phyloP scores from a whole-genome alignment of 1,140 invertebrate species.

The Bathynomus jamesi region DNA sequence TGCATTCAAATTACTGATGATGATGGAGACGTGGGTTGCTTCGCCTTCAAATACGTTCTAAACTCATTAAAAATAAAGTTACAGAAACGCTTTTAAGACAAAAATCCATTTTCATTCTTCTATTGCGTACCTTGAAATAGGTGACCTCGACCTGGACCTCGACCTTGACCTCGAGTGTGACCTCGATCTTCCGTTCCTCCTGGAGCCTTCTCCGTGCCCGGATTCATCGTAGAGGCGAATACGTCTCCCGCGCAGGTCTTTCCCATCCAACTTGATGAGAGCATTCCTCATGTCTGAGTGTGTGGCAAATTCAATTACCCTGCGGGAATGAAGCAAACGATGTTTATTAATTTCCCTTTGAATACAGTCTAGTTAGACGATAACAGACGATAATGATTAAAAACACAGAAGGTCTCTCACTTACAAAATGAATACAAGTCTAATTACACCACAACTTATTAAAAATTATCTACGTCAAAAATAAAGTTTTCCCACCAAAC shows the following conservation, averaged over 20 bases:
- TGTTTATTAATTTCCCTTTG: too few species aligned
- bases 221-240: slow-evolving; percentile 48
- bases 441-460: too few species aligned
- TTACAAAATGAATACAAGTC: too few species aligned
- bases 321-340: too few species aligned
- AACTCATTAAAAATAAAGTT: neutral
- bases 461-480: too few species aligned
- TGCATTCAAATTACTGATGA: neutral
- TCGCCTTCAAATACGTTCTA: neutral
- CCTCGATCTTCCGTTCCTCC: slow-evolving; percentile 44
- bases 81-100: too few species aligned
- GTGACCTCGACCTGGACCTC: slow-evolving; percentile 58
- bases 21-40: neutral
- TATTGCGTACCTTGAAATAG: neutral
- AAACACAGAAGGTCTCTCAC: too few species aligned
- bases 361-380: too few species aligned
- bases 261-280: slow-evolving; percentile 48
- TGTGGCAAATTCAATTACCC: slow-evolving; percentile 42
- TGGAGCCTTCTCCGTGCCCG: slow-evolving; percentile 38
- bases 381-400: too few species aligned
- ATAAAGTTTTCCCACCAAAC: too few species aligned
- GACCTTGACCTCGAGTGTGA: slow-evolving; percentile 59
- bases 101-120: too few species aligned
- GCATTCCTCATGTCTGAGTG: slow-evolving; percentile 47
- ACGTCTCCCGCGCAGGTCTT: slow-evolving; percentile 45